phyloP scores from a whole-genome alignment of 2,888 invertebrate genomes.

The Alsophila aescularia region DNA sequence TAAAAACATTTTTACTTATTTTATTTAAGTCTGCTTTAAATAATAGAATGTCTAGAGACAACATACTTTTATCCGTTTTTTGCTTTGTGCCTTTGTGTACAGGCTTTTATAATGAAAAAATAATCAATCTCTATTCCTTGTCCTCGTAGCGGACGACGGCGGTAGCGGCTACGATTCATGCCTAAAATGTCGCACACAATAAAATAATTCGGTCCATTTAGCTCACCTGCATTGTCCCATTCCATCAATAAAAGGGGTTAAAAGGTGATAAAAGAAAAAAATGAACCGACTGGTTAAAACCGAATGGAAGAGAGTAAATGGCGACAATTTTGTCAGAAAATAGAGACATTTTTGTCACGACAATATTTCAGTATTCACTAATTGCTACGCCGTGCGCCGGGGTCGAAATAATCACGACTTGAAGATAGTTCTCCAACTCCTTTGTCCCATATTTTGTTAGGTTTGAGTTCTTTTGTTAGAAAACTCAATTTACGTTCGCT shows the following conservation, averaged over 20 bases:
- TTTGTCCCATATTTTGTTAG: conserved; percentile 21
- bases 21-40: no score
- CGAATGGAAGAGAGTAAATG: conserved; percentile 1
- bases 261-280: conserved; percentile 21
- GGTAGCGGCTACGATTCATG: conserved; percentile 2
- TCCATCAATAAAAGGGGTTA: conserved; percentile 25
- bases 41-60: no score
- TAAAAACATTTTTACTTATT: no score
- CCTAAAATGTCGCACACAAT: conserved; percentile 21
- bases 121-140: conserved; percentile 6
- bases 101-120: neutral
- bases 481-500: conserved; percentile 18
- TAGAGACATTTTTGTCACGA: conserved; percentile 16
- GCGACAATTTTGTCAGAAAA: conserved; percentile 13
- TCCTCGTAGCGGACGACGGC: no score
- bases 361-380: conserved; percentile 19
- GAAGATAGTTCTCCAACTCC: conserved; percentile 14
- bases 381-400: conserved; percentile 15
- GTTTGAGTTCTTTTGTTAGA: conserved; percentile 21
- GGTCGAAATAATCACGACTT: conserved; percentile 15
- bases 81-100: neutral
- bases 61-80: neutral
- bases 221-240: conserved; percentile 28
- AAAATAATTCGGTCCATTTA: conserved; percentile 29
- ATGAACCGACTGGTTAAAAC: conserved; percentile 18